Conservation (phyloP, 2,113 vertebrate species). For the Conger conger region DNA sequence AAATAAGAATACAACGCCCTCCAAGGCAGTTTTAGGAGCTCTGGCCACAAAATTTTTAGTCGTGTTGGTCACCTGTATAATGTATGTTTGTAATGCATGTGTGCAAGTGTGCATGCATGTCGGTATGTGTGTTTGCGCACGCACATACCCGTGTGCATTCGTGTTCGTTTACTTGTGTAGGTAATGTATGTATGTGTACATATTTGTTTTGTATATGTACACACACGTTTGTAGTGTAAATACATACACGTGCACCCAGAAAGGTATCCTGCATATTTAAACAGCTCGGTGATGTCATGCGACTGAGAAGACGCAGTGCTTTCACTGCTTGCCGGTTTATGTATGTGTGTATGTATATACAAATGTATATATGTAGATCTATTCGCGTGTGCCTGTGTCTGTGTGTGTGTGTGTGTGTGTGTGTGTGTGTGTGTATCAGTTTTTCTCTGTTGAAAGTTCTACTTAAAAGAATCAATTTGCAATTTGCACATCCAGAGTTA, state of each 20-base stretch:
- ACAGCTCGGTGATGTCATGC: neutral
- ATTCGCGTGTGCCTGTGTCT: slow-evolving; percentile 30
- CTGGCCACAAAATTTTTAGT: slow-evolving; percentile 45
- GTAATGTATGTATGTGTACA: neutral
- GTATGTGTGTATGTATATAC: slow-evolving; percentile 28
- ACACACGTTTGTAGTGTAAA: neutral
- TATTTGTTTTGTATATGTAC: slow-evolving; percentile 9
- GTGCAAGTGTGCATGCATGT: neutral
- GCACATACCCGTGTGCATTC: neutral
- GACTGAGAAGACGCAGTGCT: neutral
- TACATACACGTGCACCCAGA: neutral
- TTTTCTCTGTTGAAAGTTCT: slow-evolving; percentile 84
- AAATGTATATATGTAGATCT: slow-evolving; percentile 36
- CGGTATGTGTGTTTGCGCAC: neutral
- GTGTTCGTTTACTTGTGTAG: slow-evolving; percentile 2
- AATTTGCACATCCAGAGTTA: slow-evolving; percentile 97
- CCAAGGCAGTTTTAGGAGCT: slow-evolving; percentile 53
- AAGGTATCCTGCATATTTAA: neutral
- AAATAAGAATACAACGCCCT: neutral
- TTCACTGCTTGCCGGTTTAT: neutral
- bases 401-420: slow-evolving; percentile 4
- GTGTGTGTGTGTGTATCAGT: slow-evolving; percentile 71
- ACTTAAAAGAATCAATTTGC: slow-evolving; percentile 93
- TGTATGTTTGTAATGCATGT: slow-evolving; percentile 38
- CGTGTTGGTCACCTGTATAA: slow-evolving; percentile 69